Evolutionary conservation across 2,888 invertebrate species (phyloP).

Genomic region (Sarcophaga variegata): DNA sequence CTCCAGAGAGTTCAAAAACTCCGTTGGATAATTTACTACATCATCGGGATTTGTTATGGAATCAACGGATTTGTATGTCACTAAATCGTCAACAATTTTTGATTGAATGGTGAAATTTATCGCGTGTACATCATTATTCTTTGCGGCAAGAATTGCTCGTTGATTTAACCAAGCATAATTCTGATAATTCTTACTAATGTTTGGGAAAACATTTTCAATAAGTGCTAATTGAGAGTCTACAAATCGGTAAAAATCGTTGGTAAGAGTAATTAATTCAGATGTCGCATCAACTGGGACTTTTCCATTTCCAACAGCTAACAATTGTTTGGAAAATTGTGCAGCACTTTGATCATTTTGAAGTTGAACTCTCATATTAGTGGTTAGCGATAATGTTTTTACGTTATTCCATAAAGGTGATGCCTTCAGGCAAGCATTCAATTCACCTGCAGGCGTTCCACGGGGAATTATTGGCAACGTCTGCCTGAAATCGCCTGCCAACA

Average conservation of each 20-base stretch:
- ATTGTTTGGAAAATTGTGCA: slow-evolving; percentile 34
- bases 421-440: slow-evolving; percentile 48
- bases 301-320: slow-evolving; percentile 28
- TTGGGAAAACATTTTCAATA: slow-evolving; percentile 37
- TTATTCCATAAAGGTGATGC: slow-evolving; percentile 33
- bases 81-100: neutral
- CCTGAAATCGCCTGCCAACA: slow-evolving; percentile 38
- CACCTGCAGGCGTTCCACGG: slow-evolving; percentile 41
- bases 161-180: slow-evolving; percentile 42
- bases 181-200: slow-evolving; percentile 31
- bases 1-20: too few relatives aligned
- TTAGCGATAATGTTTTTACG: slow-evolving; percentile 39
- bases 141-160: slow-evolving; percentile 32
- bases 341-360: slow-evolving; percentile 41
- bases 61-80: slow-evolving; percentile 59
- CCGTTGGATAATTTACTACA: slow-evolving; percentile 40
- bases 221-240: slow-evolving; percentile 29
- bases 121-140: slow-evolving; percentile 37
- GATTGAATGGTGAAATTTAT: slow-evolving; percentile 37
- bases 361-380: slow-evolving; percentile 33
- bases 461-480: slow-evolving; percentile 46
- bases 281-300: slow-evolving; percentile 35
- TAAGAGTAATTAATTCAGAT: slow-evolving; percentile 39
- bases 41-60: slow-evolving; percentile 53
- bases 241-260: slow-evolving; percentile 35